Evolutionary conservation across 2,888 invertebrate species (phyloP), one percentile per base, ranked within the genome.

Genomic region (Caradrina kadenii): DNA sequence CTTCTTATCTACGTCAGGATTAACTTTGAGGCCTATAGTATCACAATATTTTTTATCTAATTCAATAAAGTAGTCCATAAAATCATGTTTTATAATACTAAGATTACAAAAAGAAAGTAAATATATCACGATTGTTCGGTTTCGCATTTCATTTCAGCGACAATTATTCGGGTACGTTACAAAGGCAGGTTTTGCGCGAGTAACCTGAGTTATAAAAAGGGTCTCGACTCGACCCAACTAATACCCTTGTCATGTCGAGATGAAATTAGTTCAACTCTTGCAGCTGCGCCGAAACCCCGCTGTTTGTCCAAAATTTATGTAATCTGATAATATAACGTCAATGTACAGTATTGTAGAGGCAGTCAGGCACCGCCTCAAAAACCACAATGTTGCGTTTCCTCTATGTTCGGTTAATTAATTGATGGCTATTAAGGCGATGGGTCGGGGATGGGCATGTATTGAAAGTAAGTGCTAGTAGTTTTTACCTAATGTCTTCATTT

Each of bases 171-270:
- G 78, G 81, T 71, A 76, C 84, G 82, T 84, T 80, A 80, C 80
- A 83, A 86, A 87, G 79, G 84, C 85, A 89, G 89, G 88, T 90
- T 91, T 90, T 88, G 87, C 86, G 80, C 82, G 84, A 87, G 89
- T 90, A 91, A 92, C 92, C 91, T 91, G 91, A 88, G 91, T 90
- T 92, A 93, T 93, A 94, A 94, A 94, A 94, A 94, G 93, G 92
- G 92, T 89, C 90, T 82, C 87, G 88, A 83, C 80, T 86, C 86
- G 81, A 93, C 94, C 93, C 94, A 93, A 92, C 95, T 94, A 94
- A 95, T 94, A 94, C 94, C 94, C 95, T 92, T 94, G 94, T 94
- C 95, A 94, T 94, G 95, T 93, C 87, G 91, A 92, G 93, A 93
- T 94, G 93, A 95, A 95, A 95, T 94, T 94, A 94, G 94, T 94